Base-by-base conservation (phyloP, 2,113 vertebrate species). In the Burhinus bistriatus region DNA sequence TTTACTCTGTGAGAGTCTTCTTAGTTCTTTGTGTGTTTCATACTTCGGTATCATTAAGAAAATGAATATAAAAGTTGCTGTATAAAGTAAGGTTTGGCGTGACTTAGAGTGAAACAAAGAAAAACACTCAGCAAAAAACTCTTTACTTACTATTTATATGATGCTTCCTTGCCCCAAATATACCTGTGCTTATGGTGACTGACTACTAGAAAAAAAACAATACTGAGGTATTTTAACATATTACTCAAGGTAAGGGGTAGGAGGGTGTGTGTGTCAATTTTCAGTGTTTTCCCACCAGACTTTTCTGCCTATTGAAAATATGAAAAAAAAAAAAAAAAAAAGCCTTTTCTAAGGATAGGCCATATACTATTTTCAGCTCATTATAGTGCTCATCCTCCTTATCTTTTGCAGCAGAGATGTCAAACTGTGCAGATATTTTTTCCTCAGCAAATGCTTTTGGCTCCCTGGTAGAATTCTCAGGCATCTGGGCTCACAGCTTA, bases 391-490 rank as follows among this genome's bases (percentile, higher is more conserved):
- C 51, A 69, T 91, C 45, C 15, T 81, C 57, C 61, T 96, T 87
- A 90, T 90, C 65, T 97, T 86, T 92, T 95, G 84, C 68, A 88
- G 81, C 52, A 94, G 75, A 93, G 18, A 91, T 94, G 96, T 96
- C 92, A 97, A 95, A 96, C 77, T 93, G 23, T 64, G 38, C 52
- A 93, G 65, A 61, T 96, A 94, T 61, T 87, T 97, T 96, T 97
- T 87, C 70, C 18, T 95, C 73, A 85, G n/a, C 25, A 85, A 86
- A 62, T 21, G 12, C 11, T 92, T 92, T 55, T 94, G 71, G 20
- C 21, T 95, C 51, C 55, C 84, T 92, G 71, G 71, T 47, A 96
- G 69, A 92, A 83, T 83, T 92, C 52, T 94, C 64, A 83, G 72
- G 68, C 61, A 90, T 89, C 83, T 95, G 84, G 71, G 30, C 82